Base-by-base conservation (phyloP, 2,113 vertebrate species). In the Labrus mixtus region DNA sequence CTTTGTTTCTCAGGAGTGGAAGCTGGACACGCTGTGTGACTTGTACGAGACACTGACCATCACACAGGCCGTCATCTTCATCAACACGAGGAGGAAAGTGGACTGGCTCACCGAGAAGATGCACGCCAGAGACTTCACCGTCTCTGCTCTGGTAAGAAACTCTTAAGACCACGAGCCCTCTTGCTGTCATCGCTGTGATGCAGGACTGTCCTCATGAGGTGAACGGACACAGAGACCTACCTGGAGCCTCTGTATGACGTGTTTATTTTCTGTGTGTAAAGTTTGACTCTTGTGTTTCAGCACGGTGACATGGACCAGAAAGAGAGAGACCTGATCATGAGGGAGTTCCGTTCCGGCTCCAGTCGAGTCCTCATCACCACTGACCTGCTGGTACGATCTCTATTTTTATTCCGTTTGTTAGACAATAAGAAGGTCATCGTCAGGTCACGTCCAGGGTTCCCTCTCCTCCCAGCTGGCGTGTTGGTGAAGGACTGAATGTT, bases 291-390 rank as follows among this genome's bases (percentile, higher is more conserved):
- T 36, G 0, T n/a, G 7, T 51, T 51, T n/a, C 89, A 99, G 98
- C 98, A 99, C 80, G 98, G 98, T 60, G 98, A 99, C 73, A 99
- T 99, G 98, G 98, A 99, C 88, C 98, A 99, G 95, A 99, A 99
- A 87, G 98, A 99, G 66, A 95, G 98, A 69, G 98, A 99, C 81
- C 96, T 99, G 77, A 99, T 99, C 84, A 99, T 99, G 98, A 96
- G 98, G 41, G 98, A 99, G 91, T 98, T 99, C 0, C 89, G 98
- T 37, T 99, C 98, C 23, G 97, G 97, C 56, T 99, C 97, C 15
- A 99, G 97, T 90, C 92, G 98, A 87, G 97, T 98, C 81, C 89
- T 99, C 89, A 99, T 99, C 90, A 99, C 98, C 55, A 99, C 98
- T 84, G 98, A 99, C 89, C 95, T 99, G 92, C 93, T 99, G 96